Evolutionary conservation across 2,797 vertebrate genomes (phyloP).

Genomic region (Ptychobarbus kaznakovi): DNA sequence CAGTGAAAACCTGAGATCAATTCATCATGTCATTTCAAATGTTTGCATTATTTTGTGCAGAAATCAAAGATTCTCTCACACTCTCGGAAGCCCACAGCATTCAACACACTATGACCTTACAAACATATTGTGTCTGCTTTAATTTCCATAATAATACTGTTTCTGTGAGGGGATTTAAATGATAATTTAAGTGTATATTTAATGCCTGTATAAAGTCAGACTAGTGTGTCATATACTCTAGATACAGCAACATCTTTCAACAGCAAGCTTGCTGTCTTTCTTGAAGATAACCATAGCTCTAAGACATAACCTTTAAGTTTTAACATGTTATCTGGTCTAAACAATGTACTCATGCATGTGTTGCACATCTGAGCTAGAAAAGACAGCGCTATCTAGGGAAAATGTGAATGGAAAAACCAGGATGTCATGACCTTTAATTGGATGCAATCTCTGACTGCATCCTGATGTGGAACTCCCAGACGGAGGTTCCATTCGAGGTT

Average conservation of each 20-base stretch:
- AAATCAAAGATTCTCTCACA: background rate
- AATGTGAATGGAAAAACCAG: conserved; percentile 54
- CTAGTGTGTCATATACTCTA: background rate
- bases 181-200: background rate
- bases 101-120: background rate
- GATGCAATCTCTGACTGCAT: conserved; percentile 62
- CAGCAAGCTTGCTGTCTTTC: background rate
- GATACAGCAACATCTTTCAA: background rate
- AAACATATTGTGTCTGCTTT: background rate
- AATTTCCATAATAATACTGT: too few relatives aligned
- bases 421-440: conserved; percentile 71
- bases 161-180: background rate
- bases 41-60: background rate
- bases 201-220: background rate
- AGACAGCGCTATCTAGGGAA: conserved; percentile 44
- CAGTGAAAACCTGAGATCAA: conserved; percentile 3
- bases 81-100: background rate
- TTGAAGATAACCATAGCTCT: background rate
- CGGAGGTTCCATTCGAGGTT: conserved; percentile 52
- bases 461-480: conserved; percentile 63
- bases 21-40: background rate
- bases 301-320: background rate
- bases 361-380: conserved; percentile 21
- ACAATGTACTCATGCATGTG: conserved; percentile 14
- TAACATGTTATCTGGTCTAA: background rate